A percentile compares a stretch with the other conserved stretches of the same genome.
Conservation (phyloP, 2,888 invertebrate species). For the Timema podura region DNA sequence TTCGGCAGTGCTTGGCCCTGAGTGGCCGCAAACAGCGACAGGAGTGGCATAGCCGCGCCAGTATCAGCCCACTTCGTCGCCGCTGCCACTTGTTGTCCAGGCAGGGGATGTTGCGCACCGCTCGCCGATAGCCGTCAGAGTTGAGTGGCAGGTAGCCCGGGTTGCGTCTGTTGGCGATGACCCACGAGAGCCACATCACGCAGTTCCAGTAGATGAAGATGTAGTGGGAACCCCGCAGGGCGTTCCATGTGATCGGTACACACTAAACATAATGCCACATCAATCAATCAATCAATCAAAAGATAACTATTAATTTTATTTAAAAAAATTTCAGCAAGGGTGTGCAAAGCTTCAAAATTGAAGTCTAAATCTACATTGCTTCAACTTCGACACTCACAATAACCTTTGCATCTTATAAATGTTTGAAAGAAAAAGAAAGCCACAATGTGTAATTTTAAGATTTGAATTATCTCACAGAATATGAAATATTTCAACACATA, state of each 20-base stretch:
- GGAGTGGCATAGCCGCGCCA: conserved; percentile 84
- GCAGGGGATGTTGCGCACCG: conserved; percentile 88
- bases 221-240: conserved; percentile 79
- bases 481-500: too few species aligned
- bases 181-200: conserved; percentile 91
- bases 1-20: conserved; percentile 86
- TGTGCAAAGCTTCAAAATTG: too few species aligned
- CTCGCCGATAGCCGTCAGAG: conserved; percentile 84
- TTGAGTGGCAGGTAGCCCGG: conserved; percentile 87
- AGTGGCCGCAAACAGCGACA: conserved; percentile 83
- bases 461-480: too few species aligned
- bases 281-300: neutral
- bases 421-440: too few species aligned
- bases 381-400: too few species aligned
- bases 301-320: neutral
- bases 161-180: conserved; percentile 82
- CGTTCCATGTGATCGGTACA: conserved; percentile 86
- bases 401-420: too few species aligned
- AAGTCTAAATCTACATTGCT: too few species aligned
- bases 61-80: conserved; percentile 56
- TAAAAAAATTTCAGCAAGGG: too few species aligned
- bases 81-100: conserved; percentile 93
- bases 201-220: conserved; percentile 87
- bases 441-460: too few species aligned
- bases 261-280: conserved; percentile 55